These are phyloP conservation scores for Fulica atra DNA, from an alignment of 2,113 vertebrate species.

Conservation along the genomic window DNA sequence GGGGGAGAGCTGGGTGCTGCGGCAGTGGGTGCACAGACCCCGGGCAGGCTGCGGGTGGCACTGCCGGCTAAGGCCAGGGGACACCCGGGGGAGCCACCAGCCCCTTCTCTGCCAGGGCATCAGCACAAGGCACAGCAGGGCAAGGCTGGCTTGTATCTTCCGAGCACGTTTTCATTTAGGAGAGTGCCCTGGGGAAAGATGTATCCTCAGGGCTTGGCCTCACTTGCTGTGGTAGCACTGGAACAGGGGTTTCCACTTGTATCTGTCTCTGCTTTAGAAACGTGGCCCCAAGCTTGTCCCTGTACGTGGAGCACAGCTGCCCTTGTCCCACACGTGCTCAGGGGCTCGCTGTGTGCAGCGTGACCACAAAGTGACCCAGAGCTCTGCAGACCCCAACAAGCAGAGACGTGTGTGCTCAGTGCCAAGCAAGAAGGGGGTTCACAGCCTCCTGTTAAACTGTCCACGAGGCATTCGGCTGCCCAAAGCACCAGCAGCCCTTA, in stretches of 20 bases:
- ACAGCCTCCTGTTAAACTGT: background rate
- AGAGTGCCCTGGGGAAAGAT: background rate
- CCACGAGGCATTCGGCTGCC: rapidly evolving
- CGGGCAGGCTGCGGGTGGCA: constrained; percentile 20
- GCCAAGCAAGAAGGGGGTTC: rapidly evolving
- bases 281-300: background rate
- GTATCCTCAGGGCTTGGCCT: background rate
- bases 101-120: background rate
- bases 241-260: too few relatives aligned
- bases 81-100: background rate
- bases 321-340: rapidly evolving
- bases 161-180: background rate
- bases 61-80: background rate
- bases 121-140: background rate
- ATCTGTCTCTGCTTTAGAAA: background rate
- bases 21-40: background rate
- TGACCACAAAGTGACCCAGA: rapidly evolving
- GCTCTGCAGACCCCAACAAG: background rate
- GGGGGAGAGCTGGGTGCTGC: background rate
- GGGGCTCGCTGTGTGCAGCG: background rate
- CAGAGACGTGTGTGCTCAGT: rapidly evolving
- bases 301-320: rapidly evolving
- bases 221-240: rapidly evolving
- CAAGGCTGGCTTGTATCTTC: background rate
- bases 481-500: background rate